These are phyloP conservation scores for Erinaceus europaeus DNA, from an alignment of 2,113 vertebrate species.

Conservation along the genomic window DNA sequence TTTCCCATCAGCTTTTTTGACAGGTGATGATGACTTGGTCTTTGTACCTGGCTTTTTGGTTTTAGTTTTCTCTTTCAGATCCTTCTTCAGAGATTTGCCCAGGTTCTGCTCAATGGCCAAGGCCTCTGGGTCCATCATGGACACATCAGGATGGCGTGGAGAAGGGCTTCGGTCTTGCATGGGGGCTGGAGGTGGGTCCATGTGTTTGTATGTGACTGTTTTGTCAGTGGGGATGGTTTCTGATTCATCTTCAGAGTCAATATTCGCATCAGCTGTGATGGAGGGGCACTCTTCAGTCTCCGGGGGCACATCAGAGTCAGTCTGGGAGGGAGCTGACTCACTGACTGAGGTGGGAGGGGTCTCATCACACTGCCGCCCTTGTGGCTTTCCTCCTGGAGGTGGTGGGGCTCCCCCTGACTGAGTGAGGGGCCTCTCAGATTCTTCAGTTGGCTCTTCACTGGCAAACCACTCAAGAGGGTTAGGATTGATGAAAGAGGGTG, in stretches of 20 bases:
- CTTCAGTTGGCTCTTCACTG: slow-evolving; percentile 86
- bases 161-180: slow-evolving; percentile 92
- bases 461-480: slow-evolving; percentile 96
- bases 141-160: slow-evolving; percentile 91
- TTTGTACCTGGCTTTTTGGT: slow-evolving; percentile 92
- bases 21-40: slow-evolving; percentile 91
- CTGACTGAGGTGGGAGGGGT: slow-evolving; percentile 95
- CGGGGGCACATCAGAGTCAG: slow-evolving; percentile 94
- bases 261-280: slow-evolving; percentile 96
- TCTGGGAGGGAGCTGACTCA: slow-evolving; percentile 93
- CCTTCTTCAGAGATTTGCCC: slow-evolving; percentile 89
- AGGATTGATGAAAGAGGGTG: slow-evolving; percentile 97
- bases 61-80: slow-evolving; percentile 91
- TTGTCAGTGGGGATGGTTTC: slow-evolving; percentile 97
- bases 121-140: slow-evolving; percentile 96
- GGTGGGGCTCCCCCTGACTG: slow-evolving; percentile 88
- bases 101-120: slow-evolving; percentile 90
- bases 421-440: slow-evolving; percentile 87
- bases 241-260: slow-evolving; percentile 97
- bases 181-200: slow-evolving; percentile 89
- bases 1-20: slow-evolving; percentile 88
- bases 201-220: slow-evolving; percentile 93
- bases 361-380: slow-evolving; percentile 92
- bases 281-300: slow-evolving; percentile 97
- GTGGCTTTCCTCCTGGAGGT: slow-evolving; percentile 90